Conservation (phyloP, 2,888 invertebrate species). For the Tiliacea citrago region DNA sequence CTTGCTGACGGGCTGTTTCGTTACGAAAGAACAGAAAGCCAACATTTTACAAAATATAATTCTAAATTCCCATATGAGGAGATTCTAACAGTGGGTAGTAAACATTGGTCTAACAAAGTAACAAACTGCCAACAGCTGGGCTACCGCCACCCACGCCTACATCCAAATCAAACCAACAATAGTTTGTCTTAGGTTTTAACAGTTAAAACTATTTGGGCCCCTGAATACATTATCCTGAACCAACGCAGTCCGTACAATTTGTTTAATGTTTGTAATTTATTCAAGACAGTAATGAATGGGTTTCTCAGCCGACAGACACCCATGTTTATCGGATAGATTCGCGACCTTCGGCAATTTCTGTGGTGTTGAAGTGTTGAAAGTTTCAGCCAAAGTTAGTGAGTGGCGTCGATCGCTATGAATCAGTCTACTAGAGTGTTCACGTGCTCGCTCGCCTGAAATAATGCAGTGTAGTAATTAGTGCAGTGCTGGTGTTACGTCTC, state of each 20-base stretch:
- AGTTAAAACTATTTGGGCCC: slow-evolving; percentile 36
- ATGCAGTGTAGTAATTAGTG: slow-evolving; percentile 79
- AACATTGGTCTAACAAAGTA: slow-evolving; percentile 22
- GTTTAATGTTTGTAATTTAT: slow-evolving; percentile 53
- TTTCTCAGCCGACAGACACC: slow-evolving; percentile 50
- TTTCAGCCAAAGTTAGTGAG: slow-evolving; percentile 71
- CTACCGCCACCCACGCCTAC: slow-evolving; percentile 24
- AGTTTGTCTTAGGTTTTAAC: slow-evolving; percentile 46
- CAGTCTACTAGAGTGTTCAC: slow-evolving; percentile 79
- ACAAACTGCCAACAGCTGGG: slow-evolving; percentile 36
- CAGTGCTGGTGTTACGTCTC: slow-evolving; percentile 73
- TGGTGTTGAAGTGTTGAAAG: slow-evolving; percentile 87
- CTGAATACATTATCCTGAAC: slow-evolving; percentile 52
- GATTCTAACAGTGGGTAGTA: slow-evolving; percentile 10
- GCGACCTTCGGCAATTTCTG: slow-evolving; percentile 82
- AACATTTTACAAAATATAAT: neutral
- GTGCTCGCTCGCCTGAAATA: slow-evolving; percentile 84
- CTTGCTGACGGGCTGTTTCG: neutral
- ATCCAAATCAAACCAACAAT: slow-evolving; percentile 26
- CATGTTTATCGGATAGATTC: slow-evolving; percentile 60
- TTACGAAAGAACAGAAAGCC: neutral
- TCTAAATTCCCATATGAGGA: neutral
- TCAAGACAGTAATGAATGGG: slow-evolving; percentile 60
- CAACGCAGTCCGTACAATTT: slow-evolving; percentile 44
- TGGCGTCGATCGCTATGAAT: slow-evolving; percentile 81